A percentile compares a stretch with the other conserved stretches of the same genome.
Evolutionary conservation across 2,888 invertebrate species (phyloP).

Genomic region (Scaptomyza caliginosa): DNA sequence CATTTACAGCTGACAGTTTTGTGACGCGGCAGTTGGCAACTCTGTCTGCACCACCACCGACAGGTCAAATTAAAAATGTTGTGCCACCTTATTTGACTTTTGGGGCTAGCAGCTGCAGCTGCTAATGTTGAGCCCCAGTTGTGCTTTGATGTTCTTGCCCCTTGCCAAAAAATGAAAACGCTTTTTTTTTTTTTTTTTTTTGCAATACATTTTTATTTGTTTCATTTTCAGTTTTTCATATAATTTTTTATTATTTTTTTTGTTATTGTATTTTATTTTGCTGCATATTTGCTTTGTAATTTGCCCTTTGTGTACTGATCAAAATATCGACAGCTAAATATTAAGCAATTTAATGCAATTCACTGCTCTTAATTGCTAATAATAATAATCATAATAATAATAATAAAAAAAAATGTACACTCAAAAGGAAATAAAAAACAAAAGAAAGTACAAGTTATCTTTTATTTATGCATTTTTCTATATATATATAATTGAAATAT

Average conservation of each 20-base stretch:
- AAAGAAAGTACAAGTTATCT: background rate
- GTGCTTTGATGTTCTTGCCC: slow-evolving; percentile 35
- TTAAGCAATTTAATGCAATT: slow-evolving; percentile 41
- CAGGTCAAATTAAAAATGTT: slow-evolving; percentile 62
- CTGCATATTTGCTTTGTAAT: slow-evolving; percentile 34
- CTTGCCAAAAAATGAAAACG: background rate
- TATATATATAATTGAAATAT: slow-evolving; percentile 34
- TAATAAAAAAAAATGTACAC: slow-evolving; percentile 1
- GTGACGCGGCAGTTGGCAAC: slow-evolving; percentile 36
- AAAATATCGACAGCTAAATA: slow-evolving; percentile 66
- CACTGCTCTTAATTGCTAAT: slow-evolving; percentile 34
- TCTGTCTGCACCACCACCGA: background rate
- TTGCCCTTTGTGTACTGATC: slow-evolving; percentile 34
- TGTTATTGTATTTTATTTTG: slow-evolving; percentile 5
- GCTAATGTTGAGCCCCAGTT: slow-evolving; percentile 35
- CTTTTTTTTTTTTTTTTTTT: slow-evolving; percentile 28
- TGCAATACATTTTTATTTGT: slow-evolving; percentile 50
- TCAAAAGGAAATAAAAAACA: too few relatives aligned
- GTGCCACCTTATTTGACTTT: slow-evolving; percentile 63
- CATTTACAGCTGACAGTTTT: slow-evolving; percentile 71
- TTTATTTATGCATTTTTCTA: slow-evolving; percentile 4
- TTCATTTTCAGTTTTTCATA: slow-evolving; percentile 20
- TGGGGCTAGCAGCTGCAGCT: slow-evolving; percentile 7
- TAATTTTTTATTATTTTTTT: slow-evolving; percentile 9
- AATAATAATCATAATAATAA: slow-evolving; percentile 24